Conservation (phyloP, 2,113 vertebrate species). For the Numida meleagris region DNA sequence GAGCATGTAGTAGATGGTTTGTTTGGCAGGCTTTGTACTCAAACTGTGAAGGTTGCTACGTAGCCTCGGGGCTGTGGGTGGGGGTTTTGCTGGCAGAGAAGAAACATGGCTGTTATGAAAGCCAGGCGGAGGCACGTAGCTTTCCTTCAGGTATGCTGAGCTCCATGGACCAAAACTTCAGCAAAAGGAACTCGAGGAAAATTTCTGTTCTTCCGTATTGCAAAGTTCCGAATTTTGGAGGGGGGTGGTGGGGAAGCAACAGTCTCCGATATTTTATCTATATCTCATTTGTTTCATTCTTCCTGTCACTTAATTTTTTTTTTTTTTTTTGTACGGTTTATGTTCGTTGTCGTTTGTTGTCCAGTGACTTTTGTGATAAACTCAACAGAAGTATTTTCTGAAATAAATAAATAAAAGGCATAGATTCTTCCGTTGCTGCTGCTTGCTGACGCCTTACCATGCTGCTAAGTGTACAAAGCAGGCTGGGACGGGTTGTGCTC, state of each 20-base stretch:
- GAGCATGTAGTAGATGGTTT: background rate
- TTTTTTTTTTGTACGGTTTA: conserved; percentile 72
- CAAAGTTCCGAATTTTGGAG: conserved; percentile 36
- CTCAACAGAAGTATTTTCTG: conserved; percentile 81
- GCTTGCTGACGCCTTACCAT: background rate
- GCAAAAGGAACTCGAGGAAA: conserved; percentile 66
- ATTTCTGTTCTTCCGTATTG: conserved; percentile 65
- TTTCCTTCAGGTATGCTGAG: conserved; percentile 20
- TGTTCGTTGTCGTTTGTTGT: conserved; percentile 60
- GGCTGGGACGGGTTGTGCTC: background rate
- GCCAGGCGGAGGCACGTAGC: background rate
- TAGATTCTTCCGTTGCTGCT: conserved; percentile 65
- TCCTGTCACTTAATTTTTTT: conserved; percentile 39
- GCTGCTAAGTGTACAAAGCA: background rate
- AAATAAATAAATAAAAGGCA: conserved; percentile 81
- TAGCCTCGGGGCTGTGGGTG: background rate
- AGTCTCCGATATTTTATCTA: conserved; percentile 48
- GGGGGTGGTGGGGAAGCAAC: background rate
- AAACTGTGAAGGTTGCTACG: background rate
- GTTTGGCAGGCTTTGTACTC: background rate
- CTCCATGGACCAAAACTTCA: conserved; percentile 61
- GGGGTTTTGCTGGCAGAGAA: background rate
- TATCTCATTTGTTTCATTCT: conserved; percentile 8
- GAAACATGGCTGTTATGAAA: conserved; percentile 33
- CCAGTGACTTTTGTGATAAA: conserved; percentile 75